Base-by-base conservation (phyloP, 2,113 vertebrate genomes). In the Haliaeetus leucogaster region DNA sequence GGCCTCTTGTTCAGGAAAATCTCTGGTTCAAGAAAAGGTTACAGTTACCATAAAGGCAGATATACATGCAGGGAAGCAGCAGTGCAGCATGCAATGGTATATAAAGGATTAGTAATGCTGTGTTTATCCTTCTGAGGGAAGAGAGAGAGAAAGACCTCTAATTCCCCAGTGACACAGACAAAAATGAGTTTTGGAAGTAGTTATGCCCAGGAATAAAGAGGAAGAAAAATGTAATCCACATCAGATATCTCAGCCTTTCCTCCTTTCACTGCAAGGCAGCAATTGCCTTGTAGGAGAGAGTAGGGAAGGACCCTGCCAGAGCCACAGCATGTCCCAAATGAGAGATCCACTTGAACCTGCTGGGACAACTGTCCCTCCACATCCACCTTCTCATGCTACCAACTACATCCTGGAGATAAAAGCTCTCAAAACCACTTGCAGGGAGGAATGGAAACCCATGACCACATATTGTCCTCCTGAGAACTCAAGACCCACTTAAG, bases 1-100 rank as follows among this genome's bases (percentile, higher is more conserved):
- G 59, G 83, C 53, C 83, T 96, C 85, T 78, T 19, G 61, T 11
- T 95, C 94, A 94, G 95, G 86, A 97, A 97, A 95, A 91, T 61
- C 89, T 91, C 78, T 76, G 93, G 93, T 97, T 96, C 92, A 93
- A 65, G 71, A 90, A 90, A 77, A 93, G 95, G 70, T 95, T 96
- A 87, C 29, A 8, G 86, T 86, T 89, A 92, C 85, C 94, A 97
- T 88, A 90, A 73, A 86, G 56, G 94, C 87, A 95, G 79, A 90
- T 55, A 48, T 4, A 29, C 83, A 89, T 73, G 81, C 78, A 72
- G 48, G 63, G 73, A 50, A 38, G 78, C 53, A 83, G 73, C 43
- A 77, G 52, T 19, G 50, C 66, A 86, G 53, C 71, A 58, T 38
- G 62, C 73, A 87, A 43, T 19, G 65, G 48, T 86, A 93, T 32